Evolutionary conservation across 2,797 vertebrate genomes (phyloP).

Genomic region (Peromyscus nudipes): DNA sequence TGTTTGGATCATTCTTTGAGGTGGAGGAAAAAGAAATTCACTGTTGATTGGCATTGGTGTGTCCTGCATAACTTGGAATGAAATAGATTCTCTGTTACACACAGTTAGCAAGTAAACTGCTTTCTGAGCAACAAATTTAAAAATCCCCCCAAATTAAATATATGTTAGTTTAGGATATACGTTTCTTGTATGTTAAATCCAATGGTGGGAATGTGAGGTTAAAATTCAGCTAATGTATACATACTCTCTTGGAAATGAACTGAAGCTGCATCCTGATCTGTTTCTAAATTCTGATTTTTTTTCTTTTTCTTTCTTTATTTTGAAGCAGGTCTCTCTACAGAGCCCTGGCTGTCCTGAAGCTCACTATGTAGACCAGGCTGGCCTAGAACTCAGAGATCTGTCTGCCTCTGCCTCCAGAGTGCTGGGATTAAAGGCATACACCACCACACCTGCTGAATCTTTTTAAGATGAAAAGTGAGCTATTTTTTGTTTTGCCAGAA

Average conservation of each 20-base stretch:
- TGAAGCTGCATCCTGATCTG: not conserved
- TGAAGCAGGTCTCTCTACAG: not conserved
- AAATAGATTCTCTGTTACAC: not conserved
- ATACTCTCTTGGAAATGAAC: slow-evolving; percentile 41
- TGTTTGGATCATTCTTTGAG: slow-evolving; percentile 11
- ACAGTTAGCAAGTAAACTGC: slow-evolving; percentile 46
- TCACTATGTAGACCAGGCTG: not conserved
- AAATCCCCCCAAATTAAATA: slow-evolving; percentile 4
- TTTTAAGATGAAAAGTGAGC: slow-evolving; percentile 46
- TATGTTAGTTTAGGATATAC: not conserved
- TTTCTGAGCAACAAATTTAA: slow-evolving; percentile 44
- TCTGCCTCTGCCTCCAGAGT: not conserved
- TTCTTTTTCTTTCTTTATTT: not conserved
- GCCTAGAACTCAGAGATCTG: not conserved
- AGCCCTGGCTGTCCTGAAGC: not conserved
- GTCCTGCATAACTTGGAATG: not conserved
- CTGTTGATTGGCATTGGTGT: not conserved
- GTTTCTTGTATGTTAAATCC: slow-evolving; percentile 46
- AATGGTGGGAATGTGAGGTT: slow-evolving; percentile 23
- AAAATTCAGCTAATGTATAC: slow-evolving; percentile 36
- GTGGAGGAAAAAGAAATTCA: not conserved
- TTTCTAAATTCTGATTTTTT: slow-evolving; percentile 41
- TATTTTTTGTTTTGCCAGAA: slow-evolving; percentile 19
- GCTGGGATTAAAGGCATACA: not conserved
- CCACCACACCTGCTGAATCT: not conserved